A percentile compares a stretch with the other conserved stretches of the same genome.
These are phyloP conservation scores for Gonatopus flavifemur DNA, from an alignment of 1,140 invertebrate species.

Conservation along the genomic window DNA sequence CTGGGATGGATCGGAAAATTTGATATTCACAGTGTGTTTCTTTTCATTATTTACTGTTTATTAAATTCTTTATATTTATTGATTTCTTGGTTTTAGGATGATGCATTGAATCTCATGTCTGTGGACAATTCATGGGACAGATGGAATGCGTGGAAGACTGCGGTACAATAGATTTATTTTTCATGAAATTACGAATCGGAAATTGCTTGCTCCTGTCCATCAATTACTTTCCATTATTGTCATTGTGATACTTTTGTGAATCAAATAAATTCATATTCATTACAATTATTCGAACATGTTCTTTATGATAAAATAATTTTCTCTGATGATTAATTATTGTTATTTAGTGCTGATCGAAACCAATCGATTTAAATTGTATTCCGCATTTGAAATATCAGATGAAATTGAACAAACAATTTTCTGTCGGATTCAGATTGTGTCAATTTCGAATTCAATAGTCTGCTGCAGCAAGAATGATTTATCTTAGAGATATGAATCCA, in stretches of 20 bases:
- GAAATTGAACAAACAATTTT: no score
- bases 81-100: slow-evolving; percentile 30
- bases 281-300: no score
- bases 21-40: slow-evolving; percentile 60
- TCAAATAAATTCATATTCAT: no score
- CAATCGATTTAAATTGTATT: no score
- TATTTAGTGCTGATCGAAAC: no score
- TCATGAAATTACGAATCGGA: background rate
- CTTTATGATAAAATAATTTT: no score
- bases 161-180: slow-evolving; percentile 5
- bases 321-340: no score
- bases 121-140: slow-evolving; percentile 35
- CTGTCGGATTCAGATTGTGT: no score
- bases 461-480: no score
- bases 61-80: background rate
- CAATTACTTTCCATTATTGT: background rate
- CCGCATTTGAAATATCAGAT: no score
- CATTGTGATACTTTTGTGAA: background rate
- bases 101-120: slow-evolving; percentile 30
- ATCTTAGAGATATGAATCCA: no score
- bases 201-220: background rate
- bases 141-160: slow-evolving; percentile 38
- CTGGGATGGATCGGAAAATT: slow-evolving; percentile 54
- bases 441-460: no score
- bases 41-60: background rate